Base-by-base conservation (phyloP, 2,113 vertebrate species). In the Platysternon megacephalum region DNA sequence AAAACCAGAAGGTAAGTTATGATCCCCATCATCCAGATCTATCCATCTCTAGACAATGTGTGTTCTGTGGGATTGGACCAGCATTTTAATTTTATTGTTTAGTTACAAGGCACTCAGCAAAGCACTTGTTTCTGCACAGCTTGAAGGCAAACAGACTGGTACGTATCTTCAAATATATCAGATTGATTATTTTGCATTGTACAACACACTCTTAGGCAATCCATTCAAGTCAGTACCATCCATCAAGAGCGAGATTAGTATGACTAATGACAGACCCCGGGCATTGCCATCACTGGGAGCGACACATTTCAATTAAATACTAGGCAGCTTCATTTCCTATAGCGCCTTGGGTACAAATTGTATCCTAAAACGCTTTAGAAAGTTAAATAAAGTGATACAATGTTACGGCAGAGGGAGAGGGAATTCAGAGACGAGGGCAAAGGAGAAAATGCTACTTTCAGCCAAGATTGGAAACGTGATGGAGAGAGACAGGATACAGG, bases 391-490 rank as follows among this genome's bases (percentile, higher is more conserved):
- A 85, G 44, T 13, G 72, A 39, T 5, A 21, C n/a, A 55, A 1
- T 2, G 29, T 22, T 4, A 2, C 14, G 26, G 11, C 7, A 86
- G 79, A 2, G 2, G 2, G 9, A 39, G n/a, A 72, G 9, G 65
- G n/a, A 39, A 72, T 72, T 21, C n/a, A 10, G 65, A 39, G 65
- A 39, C 1, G n/a, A 72, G 5, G 19, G 65, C n/a, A 68, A 68
- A 35, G 35, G 65, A 68, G 65, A 35, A 39, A 68, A 39, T 19
- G 17, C 19, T 22, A 22, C 19, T 11, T 21, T 39, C 65, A 68
- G 35, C 35, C 35, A 72, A 5, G 65, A 39, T 9, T 21, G 35
- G 65, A 39, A 39, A 39, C 8, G 4, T 72, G 65, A 22, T 17
- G 16, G 35, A 17, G 32, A n/a, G 8, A 68, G 61, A n/a, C 16